A percentile compares a stretch with the other conserved stretches of the same genome.
These are phyloP conservation scores for Dorcus parallelipipedus DNA, from an alignment of 2,888 invertebrate genomes.

Conservation along the genomic window DNA sequence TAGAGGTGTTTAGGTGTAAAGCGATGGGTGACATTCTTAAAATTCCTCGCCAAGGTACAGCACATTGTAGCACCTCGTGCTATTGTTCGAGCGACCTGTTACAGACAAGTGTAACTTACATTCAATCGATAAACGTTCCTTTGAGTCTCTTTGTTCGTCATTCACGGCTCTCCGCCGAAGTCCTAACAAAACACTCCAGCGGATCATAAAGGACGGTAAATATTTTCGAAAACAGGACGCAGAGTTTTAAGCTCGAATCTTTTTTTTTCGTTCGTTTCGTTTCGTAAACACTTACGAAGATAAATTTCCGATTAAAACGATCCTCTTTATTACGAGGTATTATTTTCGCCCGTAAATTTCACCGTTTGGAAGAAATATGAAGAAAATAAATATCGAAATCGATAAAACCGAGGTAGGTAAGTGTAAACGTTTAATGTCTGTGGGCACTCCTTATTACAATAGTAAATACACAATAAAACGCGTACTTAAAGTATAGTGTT, in stretches of 20 bases:
- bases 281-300: too few species aligned
- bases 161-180: conserved; percentile 4
- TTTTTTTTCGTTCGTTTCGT: too few species aligned
- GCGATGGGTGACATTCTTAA: conserved; percentile 32
- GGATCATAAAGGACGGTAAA: conserved; percentile 11
- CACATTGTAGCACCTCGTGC: conserved; percentile 25
- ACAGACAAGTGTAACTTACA: conserved; percentile 28
- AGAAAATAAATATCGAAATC: too few species aligned
- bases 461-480: too few species aligned
- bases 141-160: conserved; percentile 10
- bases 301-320: too few species aligned
- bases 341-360: too few species aligned
- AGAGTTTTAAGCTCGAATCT: conserved; percentile 1
- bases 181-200: conserved; percentile 19
- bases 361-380: too few species aligned
- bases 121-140: conserved; percentile 24
- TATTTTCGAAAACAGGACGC: conserved; percentile 11
- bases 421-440: too few species aligned
- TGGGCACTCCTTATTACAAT: too few species aligned
- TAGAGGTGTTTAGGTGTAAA: conserved; percentile 32
- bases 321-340: too few species aligned
- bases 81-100: conserved; percentile 26
- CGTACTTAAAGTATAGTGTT: too few species aligned
- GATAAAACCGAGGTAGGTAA: too few species aligned
- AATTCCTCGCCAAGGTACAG: conserved; percentile 28